Percentiles rank a stretch among this genome's conserved stretches.
Evolutionary conservation across 2,888 invertebrate species (phyloP).

Genomic region (Athalia rosae): DNA sequence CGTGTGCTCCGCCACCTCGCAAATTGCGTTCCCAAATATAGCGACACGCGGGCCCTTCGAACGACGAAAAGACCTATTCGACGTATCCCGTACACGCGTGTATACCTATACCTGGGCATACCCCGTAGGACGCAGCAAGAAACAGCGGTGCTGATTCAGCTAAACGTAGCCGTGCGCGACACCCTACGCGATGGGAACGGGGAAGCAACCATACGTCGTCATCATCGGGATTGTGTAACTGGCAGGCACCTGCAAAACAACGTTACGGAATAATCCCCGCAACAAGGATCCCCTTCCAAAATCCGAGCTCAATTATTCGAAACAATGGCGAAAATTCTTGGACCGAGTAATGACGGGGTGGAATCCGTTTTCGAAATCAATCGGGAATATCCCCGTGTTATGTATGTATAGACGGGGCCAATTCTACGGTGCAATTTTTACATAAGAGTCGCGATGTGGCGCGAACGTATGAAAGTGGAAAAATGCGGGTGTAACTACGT

Average conservation of each 20-base stretch:
- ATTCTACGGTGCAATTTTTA: no score
- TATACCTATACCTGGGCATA: not conserved
- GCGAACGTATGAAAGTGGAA: not conserved
- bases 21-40: not conserved
- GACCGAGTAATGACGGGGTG: not conserved
- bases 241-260: slow-evolving; percentile 16
- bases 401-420: no score
- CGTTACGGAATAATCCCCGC: slow-evolving; percentile 18
- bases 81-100: slow-evolving; percentile 20
- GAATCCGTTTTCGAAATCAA: not conserved
- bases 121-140: not conserved
- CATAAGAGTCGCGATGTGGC: not conserved
- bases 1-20: no score
- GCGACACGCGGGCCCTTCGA: not conserved
- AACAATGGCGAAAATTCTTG: not conserved
- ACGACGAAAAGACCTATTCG: slow-evolving; percentile 12
- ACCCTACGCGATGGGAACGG: slow-evolving; percentile 55
- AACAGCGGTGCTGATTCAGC: slow-evolving; percentile 65
- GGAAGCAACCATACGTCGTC: slow-evolving; percentile 15
- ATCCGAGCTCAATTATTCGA: slow-evolving; percentile 13
- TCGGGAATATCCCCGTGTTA: no score
- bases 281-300: slow-evolving; percentile 4
- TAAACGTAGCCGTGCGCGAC: slow-evolving; percentile 64
- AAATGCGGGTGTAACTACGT: slow-evolving; percentile 20
- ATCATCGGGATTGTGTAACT: slow-evolving; percentile 3